Base-by-base conservation (phyloP, 2,113 vertebrate species). In the Cromileptes altivelis region DNA sequence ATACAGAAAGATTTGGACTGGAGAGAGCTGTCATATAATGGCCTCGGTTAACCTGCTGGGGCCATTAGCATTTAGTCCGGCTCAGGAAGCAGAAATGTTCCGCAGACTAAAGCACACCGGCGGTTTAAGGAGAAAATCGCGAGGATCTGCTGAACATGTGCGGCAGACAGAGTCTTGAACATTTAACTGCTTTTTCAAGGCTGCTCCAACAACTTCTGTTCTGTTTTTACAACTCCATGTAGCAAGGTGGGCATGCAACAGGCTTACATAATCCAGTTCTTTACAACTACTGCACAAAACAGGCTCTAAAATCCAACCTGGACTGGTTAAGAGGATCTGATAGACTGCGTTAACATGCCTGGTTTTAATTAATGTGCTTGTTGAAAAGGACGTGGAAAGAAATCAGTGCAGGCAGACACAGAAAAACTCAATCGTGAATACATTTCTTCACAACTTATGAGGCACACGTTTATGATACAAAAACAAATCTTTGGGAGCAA, bases 51-150 rank as follows among this genome's bases (percentile, higher is more conserved):
- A 91, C 82, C 78, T 70, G 69, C 50, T 2, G 45, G 23, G 70
- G 27, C 27, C 67, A 75, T 86, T 83, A 86, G 68, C 78, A 50
- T 85, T 90, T 73, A 63, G 75, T 61, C 42, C 25, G 58, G 73
- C 61, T 77, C 18, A 33, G 49, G 40, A n/a, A 65, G 52, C 57
- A 82, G 65, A 81, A 84, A 81, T 71, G 62, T 77, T 85, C 62
- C 63, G 33, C 61, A 23, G 27, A 53, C 45, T 47, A n/a, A 69
- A 78, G 52, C 64, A 62, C 15, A 1, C 50, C 37, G 82, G 72
- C 73, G 64, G 65, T 42, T 75, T 81, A 18, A 74, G 50, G 50
- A 84, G 45, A 50, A 55, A 70, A 83, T 49, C 57, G 67, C 52
- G 68, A 72, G 49, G 73, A 55, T 77, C 82, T 33, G 30, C 27